Evolutionary conservation across 2,113 vertebrate species (phyloP).

Genomic region (Ptilorrhoa leucosticta): DNA sequence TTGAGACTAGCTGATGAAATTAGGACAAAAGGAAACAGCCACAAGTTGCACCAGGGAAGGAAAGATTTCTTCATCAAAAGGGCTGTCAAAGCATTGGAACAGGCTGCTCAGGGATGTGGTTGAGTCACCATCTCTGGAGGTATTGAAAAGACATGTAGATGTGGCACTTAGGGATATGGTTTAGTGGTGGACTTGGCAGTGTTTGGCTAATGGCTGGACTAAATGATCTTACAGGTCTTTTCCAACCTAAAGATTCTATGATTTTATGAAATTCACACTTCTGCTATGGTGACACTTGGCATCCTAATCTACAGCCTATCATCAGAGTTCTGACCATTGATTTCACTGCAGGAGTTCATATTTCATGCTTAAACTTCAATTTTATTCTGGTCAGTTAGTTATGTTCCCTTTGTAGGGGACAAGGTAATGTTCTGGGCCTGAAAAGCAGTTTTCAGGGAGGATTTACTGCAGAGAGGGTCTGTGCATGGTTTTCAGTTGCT

Average conservation of each 20-base stretch:
- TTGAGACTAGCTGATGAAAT: not conserved
- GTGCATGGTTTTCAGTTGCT: not conserved
- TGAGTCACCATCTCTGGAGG: not conserved
- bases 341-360: not conserved
- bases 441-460: not conserved
- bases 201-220: not conserved
- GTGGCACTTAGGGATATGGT: not conserved
- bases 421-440: not conserved
- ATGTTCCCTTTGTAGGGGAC: not conserved
- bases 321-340: not conserved
- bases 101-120: not conserved
- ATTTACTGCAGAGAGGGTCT: not conserved
- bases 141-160: not conserved
- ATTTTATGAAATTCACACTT: not conserved
- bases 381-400: not conserved
- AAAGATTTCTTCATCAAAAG: not conserved
- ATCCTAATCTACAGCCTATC: not conserved
- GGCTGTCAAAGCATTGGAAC: not conserved
- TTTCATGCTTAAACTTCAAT: not conserved
- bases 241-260: not conserved
- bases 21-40: not conserved
- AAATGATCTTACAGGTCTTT: not conserved
- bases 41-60: not conserved
- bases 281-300: fast-evolving
- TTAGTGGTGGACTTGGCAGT: not conserved